phyloP scores from a whole-genome alignment of 2,888 invertebrate genomes.

The Drosophila limbata region DNA sequence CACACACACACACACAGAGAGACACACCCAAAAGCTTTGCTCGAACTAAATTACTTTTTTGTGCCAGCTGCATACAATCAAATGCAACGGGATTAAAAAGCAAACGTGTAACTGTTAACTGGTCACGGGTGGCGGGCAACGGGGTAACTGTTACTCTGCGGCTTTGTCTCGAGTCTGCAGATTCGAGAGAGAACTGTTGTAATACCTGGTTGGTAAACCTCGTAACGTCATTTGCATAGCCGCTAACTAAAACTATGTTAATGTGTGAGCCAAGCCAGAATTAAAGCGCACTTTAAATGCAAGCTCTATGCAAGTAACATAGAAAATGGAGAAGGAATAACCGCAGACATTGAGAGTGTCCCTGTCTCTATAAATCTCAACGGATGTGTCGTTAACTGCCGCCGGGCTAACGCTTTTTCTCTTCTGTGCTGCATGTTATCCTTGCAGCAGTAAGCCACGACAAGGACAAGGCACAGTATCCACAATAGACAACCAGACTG shows the following conservation, averaged over 20 bases:
- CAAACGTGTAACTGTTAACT: constrained; percentile 65
- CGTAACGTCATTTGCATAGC: constrained; percentile 68
- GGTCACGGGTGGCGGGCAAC: constrained; percentile 41
- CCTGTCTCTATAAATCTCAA: constrained; percentile 66
- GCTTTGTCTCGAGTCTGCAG: constrained; percentile 27
- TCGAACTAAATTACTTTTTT: constrained; percentile 75
- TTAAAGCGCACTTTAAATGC: constrained; percentile 65
- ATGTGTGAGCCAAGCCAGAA: constrained; percentile 59
- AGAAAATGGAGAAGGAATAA: constrained; percentile 18
- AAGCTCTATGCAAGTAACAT: constrained; percentile 34
- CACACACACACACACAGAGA: constrained; percentile 25
- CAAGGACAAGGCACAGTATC: constrained; percentile 48
- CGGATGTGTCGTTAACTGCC: constrained; percentile 79
- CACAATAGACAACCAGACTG: constrained; percentile 22
- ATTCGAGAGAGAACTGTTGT: constrained; percentile 34
- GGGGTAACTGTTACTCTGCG: constrained; percentile 49
- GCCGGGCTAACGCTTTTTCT: constrained; percentile 51
- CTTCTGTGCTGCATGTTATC: background rate
- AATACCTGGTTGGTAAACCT: constrained; percentile 68
- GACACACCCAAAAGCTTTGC: constrained; percentile 28
- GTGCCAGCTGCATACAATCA: constrained; percentile 75
- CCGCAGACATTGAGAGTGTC: constrained; percentile 68
- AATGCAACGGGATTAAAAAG: constrained; percentile 79
- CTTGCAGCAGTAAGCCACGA: constrained; percentile 5
- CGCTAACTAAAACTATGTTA: constrained; percentile 70